These are phyloP conservation scores for Ellobius talpinus DNA, from an alignment of 2,113 vertebrate species.

Conservation along the genomic window DNA sequence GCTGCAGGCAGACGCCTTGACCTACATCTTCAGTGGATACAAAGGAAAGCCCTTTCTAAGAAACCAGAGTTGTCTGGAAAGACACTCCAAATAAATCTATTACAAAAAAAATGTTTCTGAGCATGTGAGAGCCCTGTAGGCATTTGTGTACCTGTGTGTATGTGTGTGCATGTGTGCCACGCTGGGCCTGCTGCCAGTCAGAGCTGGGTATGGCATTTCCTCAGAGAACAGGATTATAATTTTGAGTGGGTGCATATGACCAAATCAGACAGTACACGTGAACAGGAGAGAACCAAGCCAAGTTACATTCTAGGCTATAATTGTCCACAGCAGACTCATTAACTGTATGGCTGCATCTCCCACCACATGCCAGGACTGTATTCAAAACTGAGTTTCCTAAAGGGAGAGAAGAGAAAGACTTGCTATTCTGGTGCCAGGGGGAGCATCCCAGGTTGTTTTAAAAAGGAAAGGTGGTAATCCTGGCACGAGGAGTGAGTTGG, in stretches of 20 bases:
- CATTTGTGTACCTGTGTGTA: not conserved
- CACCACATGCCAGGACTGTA: not conserved
- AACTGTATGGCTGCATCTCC: constrained; percentile 58
- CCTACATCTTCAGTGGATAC: not conserved
- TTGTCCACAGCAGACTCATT: constrained; percentile 68
- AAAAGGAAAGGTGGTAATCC: not conserved
- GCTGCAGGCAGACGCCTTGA: not conserved
- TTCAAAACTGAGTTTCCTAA: constrained; percentile 64
- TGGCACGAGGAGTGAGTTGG: not conserved
- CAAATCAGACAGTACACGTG: constrained; percentile 50
- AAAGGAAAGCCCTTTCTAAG: not conserved
- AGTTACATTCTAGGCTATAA: constrained; percentile 54
- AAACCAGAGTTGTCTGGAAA: not conserved
- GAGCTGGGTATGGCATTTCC: constrained; percentile 43
- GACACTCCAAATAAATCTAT: not conserved
- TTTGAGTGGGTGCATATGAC: constrained; percentile 62
- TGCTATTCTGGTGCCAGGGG: not conserved
- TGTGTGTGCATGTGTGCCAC: no score
- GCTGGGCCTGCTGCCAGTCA: constrained; percentile 30
- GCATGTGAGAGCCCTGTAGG: not conserved
- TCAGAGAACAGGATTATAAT: constrained; percentile 55
- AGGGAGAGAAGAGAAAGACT: constrained; percentile 20
- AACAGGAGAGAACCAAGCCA: constrained; percentile 47
- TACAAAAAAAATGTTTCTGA: not conserved
- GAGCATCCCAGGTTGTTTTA: not conserved